Base-by-base conservation (phyloP, 2,888 invertebrate genomes). In the Tethea ocularis region DNA sequence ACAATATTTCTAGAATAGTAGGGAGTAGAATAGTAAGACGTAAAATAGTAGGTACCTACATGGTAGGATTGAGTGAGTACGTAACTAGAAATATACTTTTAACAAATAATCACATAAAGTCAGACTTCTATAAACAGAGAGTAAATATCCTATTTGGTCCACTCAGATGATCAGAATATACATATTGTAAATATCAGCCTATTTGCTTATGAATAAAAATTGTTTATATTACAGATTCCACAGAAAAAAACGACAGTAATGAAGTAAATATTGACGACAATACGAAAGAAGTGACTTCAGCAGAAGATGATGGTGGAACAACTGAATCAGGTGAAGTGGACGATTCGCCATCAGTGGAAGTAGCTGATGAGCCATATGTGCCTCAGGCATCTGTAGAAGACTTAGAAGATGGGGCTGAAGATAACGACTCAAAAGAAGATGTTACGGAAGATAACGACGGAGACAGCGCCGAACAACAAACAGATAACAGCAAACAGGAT, bases 231-330 rank as follows among this genome's bases (percentile, higher is more conserved):
- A 52, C 84, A 93, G 92, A 91, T 83, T 89, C 91, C 81, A 82
- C 82, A 72, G 92, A 90, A 84, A 92, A 92, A 86, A 88, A 87
- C 86, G 91, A 91, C 74, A 93, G 93, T 84, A 88, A 86, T 87
- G 94, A 93, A 88, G 83, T 87, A 76, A 89, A 86, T 77, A 80
- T 91, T 75, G 87, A 87, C 72, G 86, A 88, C 77, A 87, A 89
- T 77, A 86, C 89, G 82, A 89, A 85, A 80, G 89, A 91, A 82
- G 83, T 74, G 63, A 83, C 78, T 78, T 90, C 91, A 75, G 80
- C 75, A 68, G 91, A 92, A 82, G 88, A 84, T 67, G 86, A 82
- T 57, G 88, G 75, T 26, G 81, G 81, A 64, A 79, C 75, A 60
- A 71, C 73, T 57, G 82, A 84, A 58, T 68, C 68, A 46, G 77